These are phyloP conservation scores for Nemopilema nomurai DNA, from an alignment of 30 jellyfish, hydroid and myxozoan genomes.

Conservation along the genomic window DNA sequence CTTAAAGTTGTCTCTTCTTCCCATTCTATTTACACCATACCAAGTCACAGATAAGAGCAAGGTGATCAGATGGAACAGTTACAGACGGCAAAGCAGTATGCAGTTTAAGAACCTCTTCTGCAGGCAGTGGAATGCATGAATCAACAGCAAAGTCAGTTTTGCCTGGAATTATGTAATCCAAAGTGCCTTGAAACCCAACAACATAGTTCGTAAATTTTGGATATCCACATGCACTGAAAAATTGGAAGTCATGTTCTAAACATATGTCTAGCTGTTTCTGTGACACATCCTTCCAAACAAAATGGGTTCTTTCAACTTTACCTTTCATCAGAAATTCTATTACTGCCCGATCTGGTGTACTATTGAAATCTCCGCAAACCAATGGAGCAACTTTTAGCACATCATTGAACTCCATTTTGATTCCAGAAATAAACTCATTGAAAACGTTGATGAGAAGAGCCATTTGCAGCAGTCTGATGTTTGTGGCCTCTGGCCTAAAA, in stretches of 20 bases:
- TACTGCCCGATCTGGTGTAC: constrained; percentile 73
- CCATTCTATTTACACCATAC: constrained; percentile 48
- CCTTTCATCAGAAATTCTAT: constrained; percentile 52
- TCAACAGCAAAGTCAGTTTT: constrained; percentile 37
- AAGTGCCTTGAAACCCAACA: constrained; percentile 77
- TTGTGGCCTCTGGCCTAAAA: constrained; percentile 68
- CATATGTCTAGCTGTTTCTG: constrained; percentile 6
- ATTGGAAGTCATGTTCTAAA: constrained; percentile 34
- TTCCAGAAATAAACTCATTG: constrained; percentile 10
- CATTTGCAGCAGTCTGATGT: constrained; percentile 82
- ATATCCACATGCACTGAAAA: constrained; percentile 82
- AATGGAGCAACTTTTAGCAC: constrained; percentile 41
- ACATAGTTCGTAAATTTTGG: constrained; percentile 85
- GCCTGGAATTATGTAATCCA: constrained; percentile 78
- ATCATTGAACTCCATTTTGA: constrained; percentile 12
- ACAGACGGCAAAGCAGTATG: constrained; percentile 90
- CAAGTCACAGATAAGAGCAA: constrained; percentile 85
- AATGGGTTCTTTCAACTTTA: constrained; percentile 18
- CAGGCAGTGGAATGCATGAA: constrained; percentile 80
- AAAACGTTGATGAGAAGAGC: constrained; percentile 59
- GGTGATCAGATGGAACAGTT: constrained; percentile 90
- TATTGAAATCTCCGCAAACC: constrained; percentile 88
- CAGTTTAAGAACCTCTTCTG: constrained; percentile 59
- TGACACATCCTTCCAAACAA: constrained; percentile 58
- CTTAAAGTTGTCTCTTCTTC: not conserved